Conservation (phyloP, 53 echinoderm and acorn worm species). For the Mesocentrotus franciscanus region DNA sequence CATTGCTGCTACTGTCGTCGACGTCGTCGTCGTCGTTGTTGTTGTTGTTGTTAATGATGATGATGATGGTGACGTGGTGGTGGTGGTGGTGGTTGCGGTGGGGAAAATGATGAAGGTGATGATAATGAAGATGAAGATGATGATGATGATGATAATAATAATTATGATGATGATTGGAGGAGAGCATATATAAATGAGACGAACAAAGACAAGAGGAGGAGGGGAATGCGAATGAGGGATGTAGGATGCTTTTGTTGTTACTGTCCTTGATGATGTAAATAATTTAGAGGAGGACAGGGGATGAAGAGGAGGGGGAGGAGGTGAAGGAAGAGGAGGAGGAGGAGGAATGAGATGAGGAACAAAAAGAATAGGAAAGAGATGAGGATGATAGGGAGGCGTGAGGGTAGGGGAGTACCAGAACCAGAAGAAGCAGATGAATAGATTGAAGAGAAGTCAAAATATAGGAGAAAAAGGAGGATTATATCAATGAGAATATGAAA, state of each 20-base stretch:
- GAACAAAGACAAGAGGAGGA: too few species aligned
- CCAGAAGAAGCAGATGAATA: neutral
- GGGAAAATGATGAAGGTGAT: neutral
- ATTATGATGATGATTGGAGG: neutral
- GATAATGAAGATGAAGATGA: conserved; percentile 14
- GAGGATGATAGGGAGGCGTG: neutral
- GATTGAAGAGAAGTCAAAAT: neutral
- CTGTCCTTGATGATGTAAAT: neutral
- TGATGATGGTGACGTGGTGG: neutral
- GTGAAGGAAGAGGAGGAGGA: neutral
- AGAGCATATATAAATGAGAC: too few species aligned
- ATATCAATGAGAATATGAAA: neutral
- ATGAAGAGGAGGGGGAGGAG: neutral
- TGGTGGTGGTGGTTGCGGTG: neutral
- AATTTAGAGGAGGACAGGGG: too few species aligned
- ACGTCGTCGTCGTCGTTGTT: neutral
- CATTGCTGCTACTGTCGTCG: too few species aligned
- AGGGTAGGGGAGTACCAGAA: neutral
- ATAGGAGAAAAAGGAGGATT: neutral
- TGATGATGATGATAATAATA: neutral
- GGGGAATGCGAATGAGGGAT: too few species aligned
- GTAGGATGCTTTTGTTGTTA: neutral
- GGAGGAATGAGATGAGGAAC: too few species aligned
- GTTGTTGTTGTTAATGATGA: neutral
- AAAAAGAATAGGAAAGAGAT: too few species aligned